A percentile compares a stretch with the other conserved stretches of the same genome.
phyloP scores from a whole-genome alignment of 2,888 invertebrate genomes.

The Cryptus armator region DNA sequence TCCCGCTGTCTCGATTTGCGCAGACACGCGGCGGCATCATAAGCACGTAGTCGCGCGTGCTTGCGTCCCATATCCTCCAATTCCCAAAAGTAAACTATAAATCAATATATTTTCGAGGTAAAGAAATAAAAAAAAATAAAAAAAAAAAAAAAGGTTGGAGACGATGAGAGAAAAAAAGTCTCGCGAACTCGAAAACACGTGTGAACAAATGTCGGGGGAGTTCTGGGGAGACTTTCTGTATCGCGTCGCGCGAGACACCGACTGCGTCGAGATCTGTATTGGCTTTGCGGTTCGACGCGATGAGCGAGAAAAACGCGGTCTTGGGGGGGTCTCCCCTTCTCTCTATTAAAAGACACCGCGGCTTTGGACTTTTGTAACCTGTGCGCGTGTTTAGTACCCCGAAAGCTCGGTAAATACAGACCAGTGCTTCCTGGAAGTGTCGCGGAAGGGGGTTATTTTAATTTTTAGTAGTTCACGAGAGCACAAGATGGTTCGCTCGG shows the following conservation, averaged over 20 bases:
- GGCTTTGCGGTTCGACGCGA: conserved; percentile 39
- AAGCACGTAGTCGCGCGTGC: conserved; percentile 47
- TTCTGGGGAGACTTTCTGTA: conserved; percentile 11
- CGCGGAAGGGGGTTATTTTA: conserved; percentile 72
- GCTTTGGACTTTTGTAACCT: conserved; percentile 66
- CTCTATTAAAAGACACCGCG: conserved; percentile 69
- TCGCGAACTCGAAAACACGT: conserved; percentile 72
- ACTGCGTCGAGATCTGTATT: conserved; percentile 41
- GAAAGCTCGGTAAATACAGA: conserved; percentile 73
- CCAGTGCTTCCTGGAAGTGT: conserved; percentile 73
- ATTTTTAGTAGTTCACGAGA: conserved; percentile 71
- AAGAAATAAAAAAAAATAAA: conserved; percentile 65
- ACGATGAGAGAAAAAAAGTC: conserved; percentile 63
- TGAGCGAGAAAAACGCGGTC: conserved; percentile 58
- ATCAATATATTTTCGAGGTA: conserved; percentile 76
- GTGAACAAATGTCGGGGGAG: conserved; percentile 76
- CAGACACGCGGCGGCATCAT: conserved; percentile 44
- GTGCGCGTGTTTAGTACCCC: conserved; percentile 75
- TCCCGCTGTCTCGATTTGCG: conserved; percentile 44
- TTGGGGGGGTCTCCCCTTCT: background rate
- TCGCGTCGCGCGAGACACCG: conserved; percentile 43
- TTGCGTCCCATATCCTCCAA: conserved; percentile 50
- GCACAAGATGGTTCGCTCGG: conserved; percentile 39
- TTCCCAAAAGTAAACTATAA: conserved; percentile 76
- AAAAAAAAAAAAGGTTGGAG: conserved; percentile 10